phyloP scores from a whole-genome alignment of 2,888 invertebrate genomes.

The Neocrepidodera transversa region DNA sequence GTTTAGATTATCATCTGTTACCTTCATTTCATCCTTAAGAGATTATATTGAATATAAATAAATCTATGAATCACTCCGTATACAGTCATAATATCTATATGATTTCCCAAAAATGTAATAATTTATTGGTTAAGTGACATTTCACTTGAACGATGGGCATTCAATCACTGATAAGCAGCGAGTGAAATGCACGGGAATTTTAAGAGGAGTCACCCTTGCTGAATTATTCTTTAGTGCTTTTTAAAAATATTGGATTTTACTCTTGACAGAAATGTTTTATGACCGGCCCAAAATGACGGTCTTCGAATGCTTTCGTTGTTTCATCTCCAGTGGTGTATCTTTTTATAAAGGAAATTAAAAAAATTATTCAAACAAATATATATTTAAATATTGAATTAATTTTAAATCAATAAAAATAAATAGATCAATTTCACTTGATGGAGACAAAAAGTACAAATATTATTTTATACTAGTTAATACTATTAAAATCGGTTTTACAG shows the following conservation, averaged over 20 bases:
- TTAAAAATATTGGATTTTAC: conserved; percentile 27
- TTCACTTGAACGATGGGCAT: conserved; percentile 25
- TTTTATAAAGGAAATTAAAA: no score
- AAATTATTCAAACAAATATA: no score
- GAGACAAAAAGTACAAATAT: no score
- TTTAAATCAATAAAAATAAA: no score
- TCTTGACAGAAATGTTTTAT: conserved; percentile 26
- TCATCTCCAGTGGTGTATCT: conserved; percentile 9
- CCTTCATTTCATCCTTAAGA: no score
- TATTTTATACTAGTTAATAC: no score
- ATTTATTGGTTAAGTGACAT: conserved; percentile 26
- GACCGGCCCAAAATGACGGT: conserved; percentile 18
- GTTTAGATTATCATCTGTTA: no score
- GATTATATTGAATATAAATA: no score
- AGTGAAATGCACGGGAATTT: conserved; percentile 18
- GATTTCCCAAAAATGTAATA: conserved; percentile 24
- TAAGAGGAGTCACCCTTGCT: conserved; percentile 20
- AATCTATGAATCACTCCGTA: conserved; percentile 1
- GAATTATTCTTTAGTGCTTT: conserved; percentile 21
- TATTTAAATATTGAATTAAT: no score
- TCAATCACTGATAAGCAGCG: conserved; percentile 29
- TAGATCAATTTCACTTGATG: no score
- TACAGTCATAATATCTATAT: conserved; percentile 8
- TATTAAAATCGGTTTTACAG: no score
- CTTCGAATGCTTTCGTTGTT: conserved; percentile 16